Base-by-base conservation (phyloP, 2,888 invertebrate species). In the Anthoptus insignis region DNA sequence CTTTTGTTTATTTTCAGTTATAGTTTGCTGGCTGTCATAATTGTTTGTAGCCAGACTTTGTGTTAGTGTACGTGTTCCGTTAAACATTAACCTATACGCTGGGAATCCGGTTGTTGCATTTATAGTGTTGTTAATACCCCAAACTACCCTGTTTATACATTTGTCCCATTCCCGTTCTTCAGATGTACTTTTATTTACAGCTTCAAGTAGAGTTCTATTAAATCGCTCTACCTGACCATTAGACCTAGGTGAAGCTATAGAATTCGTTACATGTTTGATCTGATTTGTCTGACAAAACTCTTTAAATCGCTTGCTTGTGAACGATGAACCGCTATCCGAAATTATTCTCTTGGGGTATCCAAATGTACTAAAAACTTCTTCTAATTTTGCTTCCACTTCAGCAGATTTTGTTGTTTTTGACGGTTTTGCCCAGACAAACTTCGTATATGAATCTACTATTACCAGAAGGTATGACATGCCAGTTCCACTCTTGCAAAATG, bases 371-470 rank as follows among this genome's bases (percentile, higher is more conserved):
- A n/a, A n/a, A n/a, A n/a, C n/a, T n/a, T n/a, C n/a, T n/a, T n/a
- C n/a, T 3, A 54, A 22, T 22, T 54, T 54, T 3, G 0, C 9
- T 2, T n/a, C 3, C 13, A 73, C 78, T 63, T 85, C 81, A 22
- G 69, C 70, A 4, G 79, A 58, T 0, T 75, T 68, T 1, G 73
- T 74, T 5, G 75, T 66, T 59, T 82, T 81, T 6, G 76, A 73
- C 13, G 78, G 77, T 63, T 71, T 80, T 0, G 80, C 21, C 78
- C 81, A 54, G 4, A 39, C 39, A 39, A 54, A 54, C 8, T 54
- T 54, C 1, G 54, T 54, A 14, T 39, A 54, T 22, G 37, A 21
- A 39, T 54, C 54, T 8, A 54, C 14, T 2, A 54, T n/a, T 0
- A 39, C 39, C 3, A 54, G 22, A 14, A 54, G 37, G 7, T 54